Evolutionary conservation across 2,113 vertebrate genomes (phyloP), one percentile per base, ranked within the genome.

Genomic region (Telmatochromis sp.): DNA sequence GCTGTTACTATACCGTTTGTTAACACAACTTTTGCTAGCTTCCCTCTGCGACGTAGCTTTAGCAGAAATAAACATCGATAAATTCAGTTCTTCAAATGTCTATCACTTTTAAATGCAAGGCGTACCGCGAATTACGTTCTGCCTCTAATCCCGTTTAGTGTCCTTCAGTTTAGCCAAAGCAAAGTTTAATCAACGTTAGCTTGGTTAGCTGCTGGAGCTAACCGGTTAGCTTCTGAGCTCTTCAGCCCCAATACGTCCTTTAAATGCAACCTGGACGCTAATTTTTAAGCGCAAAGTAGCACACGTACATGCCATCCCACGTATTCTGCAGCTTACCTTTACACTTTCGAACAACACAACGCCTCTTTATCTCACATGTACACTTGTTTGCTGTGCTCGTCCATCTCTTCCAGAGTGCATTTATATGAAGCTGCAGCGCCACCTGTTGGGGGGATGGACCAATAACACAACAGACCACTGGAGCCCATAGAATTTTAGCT

Each of bases 351-450:
- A 51, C 85, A 73, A 85, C 80, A 73, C 70, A 15, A 26, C 45
- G 15, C 57, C 58, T 17, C 19, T 75, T 65, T 47, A 40, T 23
- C 28, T 70, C 90, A 88, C 83, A 92, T 84, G 88, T 47, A 81
- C 73, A 80, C 81, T 79, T 84, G 81, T 60, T 90, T 65, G 15
- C 40, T 68, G 9, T 21, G n/a, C 9, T 21, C 31, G 9, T 14
- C 10, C 53, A 79, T 17, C 33, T 12, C 84, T 92, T 94, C 93
- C 83, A 85, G 85, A 68, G 86, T 90, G 31, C 57, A 85, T 95
- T 95, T 95, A 95, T 96, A 68, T 3, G 28, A 37, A 35, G 60
- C 6, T 13, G 82, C 58, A 49, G 90, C 93, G 91, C 94, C 95
- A 1, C 91, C 94, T 90, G 81, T 9, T n/a, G 93, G 91, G 9